These are phyloP conservation scores for Eulemur coronatus DNA, from an alignment of 2,797 vertebrate genomes.

Conservation along the genomic window DNA sequence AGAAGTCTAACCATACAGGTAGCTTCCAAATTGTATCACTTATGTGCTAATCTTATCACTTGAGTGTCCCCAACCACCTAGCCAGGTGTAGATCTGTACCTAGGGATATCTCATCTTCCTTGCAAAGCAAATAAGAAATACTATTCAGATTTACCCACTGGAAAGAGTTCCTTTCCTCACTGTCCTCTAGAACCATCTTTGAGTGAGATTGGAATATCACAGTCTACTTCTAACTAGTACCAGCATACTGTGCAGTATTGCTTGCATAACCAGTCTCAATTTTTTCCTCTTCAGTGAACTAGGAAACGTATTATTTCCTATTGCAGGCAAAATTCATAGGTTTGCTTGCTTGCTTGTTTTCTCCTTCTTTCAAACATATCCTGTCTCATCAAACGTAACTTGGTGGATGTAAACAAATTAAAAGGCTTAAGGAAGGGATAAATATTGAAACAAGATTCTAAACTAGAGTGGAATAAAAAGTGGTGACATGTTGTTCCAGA, in stretches of 20 bases:
- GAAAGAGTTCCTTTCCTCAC: not conserved
- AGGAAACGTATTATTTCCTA: not conserved
- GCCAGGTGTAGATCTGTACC: not conserved
- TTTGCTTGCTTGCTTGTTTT: conserved; percentile 5
- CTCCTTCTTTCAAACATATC: not conserved
- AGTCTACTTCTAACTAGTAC: not conserved
- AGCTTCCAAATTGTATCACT: not conserved
- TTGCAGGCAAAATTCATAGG: not conserved
- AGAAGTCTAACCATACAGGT: not conserved
- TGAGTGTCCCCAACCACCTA: not conserved
- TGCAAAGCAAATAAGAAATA: not conserved
- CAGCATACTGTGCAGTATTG: not conserved
- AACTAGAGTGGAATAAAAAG: not conserved
- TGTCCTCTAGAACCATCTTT: not conserved
- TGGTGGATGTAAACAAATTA: not conserved
- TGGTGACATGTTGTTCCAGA: not conserved
- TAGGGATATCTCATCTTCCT: not conserved
- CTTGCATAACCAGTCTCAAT: not conserved
- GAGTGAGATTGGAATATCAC: not conserved
- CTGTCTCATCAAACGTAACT: not conserved
- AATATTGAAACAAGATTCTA: conserved; percentile 5
- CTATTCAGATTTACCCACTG: not conserved
- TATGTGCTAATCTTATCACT: not conserved
- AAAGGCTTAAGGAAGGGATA: not conserved
- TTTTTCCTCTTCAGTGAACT: not conserved